Evolutionary conservation across 2,888 invertebrate genomes (phyloP).

Genomic region (Heliconius erato): DNA sequence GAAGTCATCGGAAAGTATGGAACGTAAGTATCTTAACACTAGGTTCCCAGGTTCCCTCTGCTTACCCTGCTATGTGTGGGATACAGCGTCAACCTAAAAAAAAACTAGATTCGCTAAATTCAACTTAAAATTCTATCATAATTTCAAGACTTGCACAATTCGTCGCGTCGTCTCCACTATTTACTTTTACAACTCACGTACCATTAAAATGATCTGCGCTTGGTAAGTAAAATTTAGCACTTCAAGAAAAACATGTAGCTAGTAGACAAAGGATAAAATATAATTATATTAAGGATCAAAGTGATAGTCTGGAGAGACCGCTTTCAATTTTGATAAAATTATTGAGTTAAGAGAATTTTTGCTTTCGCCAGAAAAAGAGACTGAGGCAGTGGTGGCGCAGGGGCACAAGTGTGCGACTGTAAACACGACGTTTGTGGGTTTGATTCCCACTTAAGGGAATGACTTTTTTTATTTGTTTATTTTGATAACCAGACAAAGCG

Average conservation of each 20-base stretch:
- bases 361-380: neutral
- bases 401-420: too few relatives aligned
- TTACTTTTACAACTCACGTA: conserved; percentile 7
- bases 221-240: neutral
- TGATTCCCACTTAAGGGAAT: too few relatives aligned
- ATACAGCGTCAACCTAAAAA: too few relatives aligned
- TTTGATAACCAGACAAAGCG: too few relatives aligned
- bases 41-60: too few relatives aligned
- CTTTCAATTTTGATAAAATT: neutral
- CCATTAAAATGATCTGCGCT: conserved; percentile 6
- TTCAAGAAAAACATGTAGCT: neutral
- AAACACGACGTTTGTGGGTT: too few relatives aligned
- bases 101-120: neutral
- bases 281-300: neutral
- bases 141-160: neutral
- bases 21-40: too few relatives aligned
- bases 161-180: neutral
- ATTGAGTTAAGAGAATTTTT: neutral
- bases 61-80: too few relatives aligned
- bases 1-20: too few relatives aligned
- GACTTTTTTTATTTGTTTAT: too few relatives aligned
- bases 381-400: too few relatives aligned
- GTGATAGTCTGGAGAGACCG: neutral
- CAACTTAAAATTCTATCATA: neutral
- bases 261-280: neutral